Evolutionary conservation across 2,113 vertebrate species (phyloP), one percentile per base, ranked within the genome.

Genomic region (Grammomys dolichurus): DNA sequence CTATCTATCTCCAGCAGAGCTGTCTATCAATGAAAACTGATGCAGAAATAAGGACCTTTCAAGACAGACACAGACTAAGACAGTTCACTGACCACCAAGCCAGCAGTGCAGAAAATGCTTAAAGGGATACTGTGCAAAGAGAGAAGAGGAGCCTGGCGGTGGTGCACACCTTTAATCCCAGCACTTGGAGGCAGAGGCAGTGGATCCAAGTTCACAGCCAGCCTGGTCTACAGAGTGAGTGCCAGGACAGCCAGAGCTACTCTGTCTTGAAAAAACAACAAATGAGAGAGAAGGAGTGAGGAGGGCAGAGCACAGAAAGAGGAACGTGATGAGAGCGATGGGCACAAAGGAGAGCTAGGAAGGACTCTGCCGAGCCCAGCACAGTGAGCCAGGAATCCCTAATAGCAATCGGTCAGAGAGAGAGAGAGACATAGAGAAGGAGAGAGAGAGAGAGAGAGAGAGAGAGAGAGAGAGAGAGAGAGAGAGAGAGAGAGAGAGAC

Each of bases 351-450:
- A 72, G 36, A 19, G n/a, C 33, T n/a, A 72, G 69, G 36, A 36
- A 70, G 14, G 69, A 70, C 33, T 70, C 67, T n/a, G 33, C 14
- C 14, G 16, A 36, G 12, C 11, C 48, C 28, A 78, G 16, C 46
- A 78, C 26, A 78, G 28, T 31, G 33, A 22, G 22, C 73, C 40
- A 75, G n/a, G 36, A 43, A 31, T 16, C 76, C 40, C 48, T 78
- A 51, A 51, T 51, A 51, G 6, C 7, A 72, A 19, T 78, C 33
- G 28, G 13, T 26, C 11, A 51, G 46, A 40, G 12, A 60, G 11
- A 16, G 22, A 60, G 20, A 2, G 3, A 1, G n/a, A 16, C 5
- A 4, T 3, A 46, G 5, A 46, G 46, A 46, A 1, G 33, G 6
- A 28, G 3, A 40, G 5, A 16, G 36, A 60, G 20, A 2, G 3